phyloP scores from a whole-genome alignment of 2,888 invertebrate species.

The Drosophila subquinaria region DNA sequence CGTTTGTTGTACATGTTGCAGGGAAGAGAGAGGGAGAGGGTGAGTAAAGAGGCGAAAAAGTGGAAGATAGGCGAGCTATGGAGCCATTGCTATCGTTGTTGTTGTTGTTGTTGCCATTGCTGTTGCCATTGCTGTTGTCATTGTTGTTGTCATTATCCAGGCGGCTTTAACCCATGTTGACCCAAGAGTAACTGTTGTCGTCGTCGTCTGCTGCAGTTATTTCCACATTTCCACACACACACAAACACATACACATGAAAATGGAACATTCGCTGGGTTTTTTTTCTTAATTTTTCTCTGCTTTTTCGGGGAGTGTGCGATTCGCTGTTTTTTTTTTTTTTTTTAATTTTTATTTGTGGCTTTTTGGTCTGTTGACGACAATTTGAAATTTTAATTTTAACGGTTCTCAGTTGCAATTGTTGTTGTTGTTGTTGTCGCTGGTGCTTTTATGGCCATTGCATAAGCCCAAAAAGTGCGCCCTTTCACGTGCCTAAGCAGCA shows the following conservation, averaged over 20 bases:
- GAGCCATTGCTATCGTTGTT: constrained; percentile 16
- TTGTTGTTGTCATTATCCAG: constrained; percentile 61
- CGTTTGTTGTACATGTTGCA: constrained; percentile 19
- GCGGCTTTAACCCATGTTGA: constrained; percentile 72
- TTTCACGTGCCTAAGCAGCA: constrained; percentile 4
- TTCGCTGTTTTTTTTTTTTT: constrained; percentile 17
- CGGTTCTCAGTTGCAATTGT: constrained; percentile 35
- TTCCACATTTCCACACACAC: constrained; percentile 35
- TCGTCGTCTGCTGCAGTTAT: constrained; percentile 49
- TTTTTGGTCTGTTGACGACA: constrained; percentile 30
- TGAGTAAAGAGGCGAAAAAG: neutral
- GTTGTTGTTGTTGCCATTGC: constrained; percentile 30
- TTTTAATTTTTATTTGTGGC: constrained; percentile 2
- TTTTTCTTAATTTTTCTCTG: constrained; percentile 9
- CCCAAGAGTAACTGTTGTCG: constrained; percentile 56
- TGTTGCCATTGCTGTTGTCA: constrained; percentile 42
- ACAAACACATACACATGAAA: constrained; percentile 28
- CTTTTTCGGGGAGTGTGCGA: constrained; percentile 40
- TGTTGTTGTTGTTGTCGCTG: constrained; percentile 5
- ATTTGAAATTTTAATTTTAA: constrained; percentile 52
- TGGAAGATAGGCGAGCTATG: constrained; percentile 10
- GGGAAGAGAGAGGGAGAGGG: neutral
- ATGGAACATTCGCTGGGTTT: constrained; percentile 49
- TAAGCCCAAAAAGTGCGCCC: constrained; percentile 26
- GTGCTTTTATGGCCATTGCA: constrained; percentile 30